phyloP scores from a whole-genome alignment of 2,888 invertebrate genomes.

The Noctua pronuba region DNA sequence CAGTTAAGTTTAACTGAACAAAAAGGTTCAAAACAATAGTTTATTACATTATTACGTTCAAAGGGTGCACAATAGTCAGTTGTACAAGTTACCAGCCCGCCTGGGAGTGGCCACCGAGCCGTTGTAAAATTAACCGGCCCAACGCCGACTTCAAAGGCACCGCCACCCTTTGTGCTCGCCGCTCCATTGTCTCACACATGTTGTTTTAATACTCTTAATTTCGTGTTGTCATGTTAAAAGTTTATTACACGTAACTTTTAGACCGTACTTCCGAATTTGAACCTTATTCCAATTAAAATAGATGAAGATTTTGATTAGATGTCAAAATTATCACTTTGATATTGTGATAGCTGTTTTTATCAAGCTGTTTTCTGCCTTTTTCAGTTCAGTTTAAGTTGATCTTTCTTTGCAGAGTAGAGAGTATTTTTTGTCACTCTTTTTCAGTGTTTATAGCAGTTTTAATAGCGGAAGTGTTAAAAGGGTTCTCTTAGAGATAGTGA shows the following conservation, averaged over 20 bases:
- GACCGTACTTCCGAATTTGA: constrained; percentile 54
- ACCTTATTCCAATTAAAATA: constrained; percentile 62
- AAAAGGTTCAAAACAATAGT: constrained; percentile 47
- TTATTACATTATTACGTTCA: constrained; percentile 42
- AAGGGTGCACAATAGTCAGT: constrained; percentile 68
- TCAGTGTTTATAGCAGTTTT: constrained; percentile 69
- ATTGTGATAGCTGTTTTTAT: background rate
- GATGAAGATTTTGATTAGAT: constrained; percentile 28
- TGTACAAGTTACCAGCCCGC: constrained; percentile 54
- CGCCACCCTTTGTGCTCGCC: constrained; percentile 83
- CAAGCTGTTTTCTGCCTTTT: background rate
- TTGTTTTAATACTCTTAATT: constrained; percentile 87
- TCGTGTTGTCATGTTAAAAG: constrained; percentile 88
- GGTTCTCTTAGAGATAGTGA: constrained; percentile 73
- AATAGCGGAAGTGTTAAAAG: constrained; percentile 84
- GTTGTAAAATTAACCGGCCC: constrained; percentile 84
- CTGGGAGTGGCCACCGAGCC: constrained; percentile 71
- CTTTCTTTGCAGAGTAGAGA: constrained; percentile 15
- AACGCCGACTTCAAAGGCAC: constrained; percentile 81
- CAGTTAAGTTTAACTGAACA: constrained; percentile 20
- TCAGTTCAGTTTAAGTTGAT: constrained; percentile 3
- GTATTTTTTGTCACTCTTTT: constrained; percentile 61
- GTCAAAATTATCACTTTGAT: constrained; percentile 39
- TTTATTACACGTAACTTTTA: constrained; percentile 78
- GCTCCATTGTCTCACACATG: constrained; percentile 87